phyloP scores from a whole-genome alignment of 2,113 vertebrate species.

The Crotalus horridus region DNA sequence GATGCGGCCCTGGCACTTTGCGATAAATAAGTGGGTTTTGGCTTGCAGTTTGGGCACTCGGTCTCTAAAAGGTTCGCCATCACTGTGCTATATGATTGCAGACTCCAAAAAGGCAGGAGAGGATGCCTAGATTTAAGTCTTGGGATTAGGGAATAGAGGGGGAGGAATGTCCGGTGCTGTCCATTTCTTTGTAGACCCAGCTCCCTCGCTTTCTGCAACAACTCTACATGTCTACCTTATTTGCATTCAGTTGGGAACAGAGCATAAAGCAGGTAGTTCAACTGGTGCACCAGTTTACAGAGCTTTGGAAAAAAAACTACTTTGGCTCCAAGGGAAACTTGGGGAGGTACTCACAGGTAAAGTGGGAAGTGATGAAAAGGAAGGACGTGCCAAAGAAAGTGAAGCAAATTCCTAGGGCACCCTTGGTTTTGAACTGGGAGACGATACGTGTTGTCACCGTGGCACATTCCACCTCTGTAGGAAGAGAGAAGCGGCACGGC shows the following conservation, averaged over 20 bases:
- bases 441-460: slow-evolving; percentile 95
- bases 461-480: slow-evolving; percentile 86
- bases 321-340: neutral
- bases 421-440: slow-evolving; percentile 98
- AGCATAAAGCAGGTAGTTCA: neutral
- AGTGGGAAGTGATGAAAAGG: slow-evolving; percentile 97
- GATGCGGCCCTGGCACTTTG: no score
- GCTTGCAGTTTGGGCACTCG: no score
- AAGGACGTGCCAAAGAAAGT: slow-evolving; percentile 97
- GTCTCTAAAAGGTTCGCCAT: no score
- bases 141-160: neutral
- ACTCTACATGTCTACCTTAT: neutral
- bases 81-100: neutral
- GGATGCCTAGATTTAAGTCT: neutral
- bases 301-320: neutral
- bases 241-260: neutral
- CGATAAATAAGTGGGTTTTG: no score
- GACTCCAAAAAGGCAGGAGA: neutral
- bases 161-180: neutral
- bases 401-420: slow-evolving; percentile 86
- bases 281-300: neutral
- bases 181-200: neutral
- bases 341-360: slow-evolving; percentile 84
- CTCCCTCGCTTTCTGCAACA: neutral
- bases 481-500: rapidly evolving